Evolutionary conservation across 1,140 invertebrate species (phyloP).

Genomic region (Diorhabda sublineata): DNA sequence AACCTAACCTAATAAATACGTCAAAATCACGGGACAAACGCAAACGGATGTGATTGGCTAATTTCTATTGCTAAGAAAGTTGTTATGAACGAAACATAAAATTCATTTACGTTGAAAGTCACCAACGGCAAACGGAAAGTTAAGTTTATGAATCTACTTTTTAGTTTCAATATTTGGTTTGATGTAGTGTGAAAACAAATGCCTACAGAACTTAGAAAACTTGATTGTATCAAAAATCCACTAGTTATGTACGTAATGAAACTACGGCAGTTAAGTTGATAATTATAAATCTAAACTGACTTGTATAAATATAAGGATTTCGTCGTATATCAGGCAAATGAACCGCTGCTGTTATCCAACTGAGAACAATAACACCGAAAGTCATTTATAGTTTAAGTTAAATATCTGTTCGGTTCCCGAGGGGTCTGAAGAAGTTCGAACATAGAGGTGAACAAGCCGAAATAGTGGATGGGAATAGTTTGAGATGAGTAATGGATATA

Average conservation of each 20-base stretch:
- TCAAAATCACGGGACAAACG: too few species aligned
- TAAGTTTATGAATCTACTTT: too few species aligned
- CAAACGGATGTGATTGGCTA: too few species aligned
- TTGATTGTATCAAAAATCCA: too few species aligned
- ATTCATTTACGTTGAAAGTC: too few species aligned
- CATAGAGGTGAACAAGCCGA: slow-evolving; percentile 19
- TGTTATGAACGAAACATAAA: too few species aligned
- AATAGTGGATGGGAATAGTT: slow-evolving; percentile 32
- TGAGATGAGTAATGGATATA: slow-evolving; percentile 44
- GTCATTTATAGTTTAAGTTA: slow-evolving; percentile 6
- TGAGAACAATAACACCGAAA: not conserved
- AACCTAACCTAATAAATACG: too few species aligned
- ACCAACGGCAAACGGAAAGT: too few species aligned
- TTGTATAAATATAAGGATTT: not conserved
- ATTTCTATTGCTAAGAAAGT: too few species aligned
- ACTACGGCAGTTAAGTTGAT: not conserved
- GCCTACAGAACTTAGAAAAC: too few species aligned
- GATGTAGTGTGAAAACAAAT: too few species aligned
- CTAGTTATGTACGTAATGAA: not conserved
- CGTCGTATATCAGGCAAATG: not conserved
- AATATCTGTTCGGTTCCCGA: slow-evolving; percentile 5
- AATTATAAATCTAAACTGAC: not conserved
- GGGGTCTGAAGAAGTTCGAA: slow-evolving; percentile 8
- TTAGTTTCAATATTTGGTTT: too few species aligned
- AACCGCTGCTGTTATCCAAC: not conserved